A percentile compares a stretch with the other conserved stretches of the same genome.
Evolutionary conservation across 1,140 invertebrate species (phyloP).

Genomic region (Notospermus geniculatus): DNA sequence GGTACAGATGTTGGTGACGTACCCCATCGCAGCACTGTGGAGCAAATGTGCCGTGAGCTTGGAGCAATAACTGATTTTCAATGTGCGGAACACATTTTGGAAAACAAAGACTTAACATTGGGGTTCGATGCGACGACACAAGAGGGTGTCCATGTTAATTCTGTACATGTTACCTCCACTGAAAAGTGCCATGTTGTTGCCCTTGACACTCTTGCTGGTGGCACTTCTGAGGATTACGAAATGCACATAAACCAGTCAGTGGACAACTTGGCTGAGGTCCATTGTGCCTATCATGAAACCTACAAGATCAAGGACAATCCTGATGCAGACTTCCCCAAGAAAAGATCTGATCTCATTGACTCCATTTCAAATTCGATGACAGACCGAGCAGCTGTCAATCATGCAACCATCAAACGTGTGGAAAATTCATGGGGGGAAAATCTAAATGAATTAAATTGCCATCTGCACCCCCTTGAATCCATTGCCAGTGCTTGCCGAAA

Average conservation of each 20-base stretch:
- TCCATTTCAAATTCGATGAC: slow-evolving; percentile 14
- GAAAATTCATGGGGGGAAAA: slow-evolving; percentile 7
- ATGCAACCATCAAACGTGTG: neutral
- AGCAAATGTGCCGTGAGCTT: neutral
- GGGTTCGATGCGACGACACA: slow-evolving; percentile 9
- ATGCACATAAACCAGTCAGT: slow-evolving; percentile 9
- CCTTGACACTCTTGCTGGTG: slow-evolving; percentile 15
- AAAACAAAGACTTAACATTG: neutral
- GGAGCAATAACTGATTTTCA: slow-evolving; percentile 8
- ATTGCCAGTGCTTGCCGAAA: slow-evolving; percentile 1
- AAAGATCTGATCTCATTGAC: too few relatives aligned
- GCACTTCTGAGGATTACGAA: slow-evolving; percentile 16
- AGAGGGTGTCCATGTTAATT: slow-evolving; percentile 14
- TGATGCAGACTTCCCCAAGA: neutral
- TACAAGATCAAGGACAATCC: too few relatives aligned
- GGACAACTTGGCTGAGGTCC: slow-evolving; percentile 5
- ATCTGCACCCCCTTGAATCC: slow-evolving; percentile 9
- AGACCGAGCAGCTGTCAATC: slow-evolving; percentile 11
- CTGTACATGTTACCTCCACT: slow-evolving; percentile 16
- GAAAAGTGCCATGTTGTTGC: slow-evolving; percentile 4
- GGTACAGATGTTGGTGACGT: neutral
- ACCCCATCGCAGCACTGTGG: neutral
- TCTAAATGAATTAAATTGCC: too few relatives aligned
- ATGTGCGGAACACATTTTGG: neutral
- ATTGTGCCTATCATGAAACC: slow-evolving; percentile 9